Conservation (phyloP, 2,113 vertebrate species). For the Panthera tigris region DNA sequence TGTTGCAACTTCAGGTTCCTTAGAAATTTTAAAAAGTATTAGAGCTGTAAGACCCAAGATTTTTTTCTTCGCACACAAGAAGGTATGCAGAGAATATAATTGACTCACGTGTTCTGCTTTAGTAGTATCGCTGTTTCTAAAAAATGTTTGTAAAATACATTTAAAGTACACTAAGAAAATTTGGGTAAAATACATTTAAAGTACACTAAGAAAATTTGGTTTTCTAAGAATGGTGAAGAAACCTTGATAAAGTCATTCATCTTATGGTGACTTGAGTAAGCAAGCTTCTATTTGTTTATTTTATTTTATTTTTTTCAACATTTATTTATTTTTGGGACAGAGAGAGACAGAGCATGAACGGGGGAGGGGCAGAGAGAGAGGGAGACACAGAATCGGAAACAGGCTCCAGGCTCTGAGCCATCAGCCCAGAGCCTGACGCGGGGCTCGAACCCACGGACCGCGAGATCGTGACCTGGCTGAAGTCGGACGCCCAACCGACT, state of each 20-base stretch:
- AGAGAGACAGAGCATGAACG: too few relatives aligned
- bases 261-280: conserved; percentile 45
- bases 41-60: neutral
- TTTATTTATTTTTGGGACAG: too few relatives aligned
- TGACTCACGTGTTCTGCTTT: neutral
- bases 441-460: too few relatives aligned
- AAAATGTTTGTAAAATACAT: conserved; percentile 1
- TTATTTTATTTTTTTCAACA: too few relatives aligned
- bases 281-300: neutral
- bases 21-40: neutral
- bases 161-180: neutral
- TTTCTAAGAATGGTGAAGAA: conserved; percentile 42
- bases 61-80: neutral
- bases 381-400: too few relatives aligned
- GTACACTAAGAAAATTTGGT: neutral
- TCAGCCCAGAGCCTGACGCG: too few relatives aligned
- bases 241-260: conserved; percentile 42
- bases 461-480: too few relatives aligned
- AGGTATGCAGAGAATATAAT: neutral
- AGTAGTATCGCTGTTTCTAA: neutral
- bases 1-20: neutral
- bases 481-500: too few relatives aligned
- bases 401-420: too few relatives aligned
- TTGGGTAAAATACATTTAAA: neutral
- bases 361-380: too few relatives aligned